Base-by-base conservation (phyloP, 35 echinoderm and acorn worm species). In the Apostichopus japonicus region DNA sequence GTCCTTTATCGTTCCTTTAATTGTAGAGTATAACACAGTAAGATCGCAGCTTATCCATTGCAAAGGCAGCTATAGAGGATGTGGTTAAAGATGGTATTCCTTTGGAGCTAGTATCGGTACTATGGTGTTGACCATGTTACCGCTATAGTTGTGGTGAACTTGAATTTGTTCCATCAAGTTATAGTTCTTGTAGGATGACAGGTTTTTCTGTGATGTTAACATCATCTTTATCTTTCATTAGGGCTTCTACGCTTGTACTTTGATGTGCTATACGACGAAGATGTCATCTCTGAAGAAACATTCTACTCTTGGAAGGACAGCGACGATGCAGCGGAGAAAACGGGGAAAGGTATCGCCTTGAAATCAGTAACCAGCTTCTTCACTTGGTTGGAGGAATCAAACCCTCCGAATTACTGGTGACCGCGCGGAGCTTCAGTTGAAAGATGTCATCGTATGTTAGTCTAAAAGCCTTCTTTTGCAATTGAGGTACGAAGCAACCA, bases 291-390 rank as follows among this genome's bases (percentile, higher is more conserved):
- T 17, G 95, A 95, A 72, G 95, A 98, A 14, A 91, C 91, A 13
- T 98, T 98, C 53, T 94, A 94, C 70, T 92, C 90, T 52, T 96
- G 97, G 97, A 86, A 94, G 81, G 80, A 88, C 17, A 95, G 93
- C 62, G 59, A 63, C 1, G 97, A 98, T 57, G 91, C 97, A 33
- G 61, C 23, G 15, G 97, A 98, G 78, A 23, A 84, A 22, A 77
- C 33, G 8, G 95, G 97, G 10, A 98, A 98, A 72, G 91, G 95
- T 15, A 93, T 96, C 13, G 97, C 97, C 5, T 91, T 98, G 5
- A 98, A 98, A 54, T 98, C 95, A 19, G 95, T 98, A 44, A 95
- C 95, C 16, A 95, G 94, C 70, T 98, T 98, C 92, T 96, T 94
- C 77, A 93, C 95, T 71, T 98, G 97, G 97, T 78, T 98, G 65